phyloP scores from a whole-genome alignment of 2,888 invertebrate species.

The Agriotes lineatus region DNA sequence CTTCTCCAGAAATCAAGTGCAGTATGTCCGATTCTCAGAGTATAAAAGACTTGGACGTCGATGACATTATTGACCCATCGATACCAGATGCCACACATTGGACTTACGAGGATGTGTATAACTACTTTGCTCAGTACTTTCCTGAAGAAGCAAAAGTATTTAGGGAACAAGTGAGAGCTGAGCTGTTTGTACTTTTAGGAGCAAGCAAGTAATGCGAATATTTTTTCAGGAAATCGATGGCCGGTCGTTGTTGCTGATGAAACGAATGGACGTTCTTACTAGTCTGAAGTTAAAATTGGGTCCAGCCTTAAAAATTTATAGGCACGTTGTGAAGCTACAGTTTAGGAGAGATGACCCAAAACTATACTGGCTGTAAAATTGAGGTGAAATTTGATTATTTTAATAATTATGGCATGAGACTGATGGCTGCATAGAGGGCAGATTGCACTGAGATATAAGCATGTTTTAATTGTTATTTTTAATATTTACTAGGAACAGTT shows the following conservation, averaged over 20 bases:
- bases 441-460: too few species aligned
- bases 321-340: conserved; percentile 86
- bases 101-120: conserved; percentile 85
- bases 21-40: conserved; percentile 56
- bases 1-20: conserved; percentile 40
- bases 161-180: conserved; percentile 77
- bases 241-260: conserved; percentile 84
- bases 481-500: too few species aligned
- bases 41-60: conserved; percentile 56
- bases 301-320: conserved; percentile 87
- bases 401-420: too few species aligned
- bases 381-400: too few species aligned
- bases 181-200: conserved; percentile 20
- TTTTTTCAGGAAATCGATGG: conserved; percentile 89
- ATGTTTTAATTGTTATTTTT: too few species aligned
- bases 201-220: too few species aligned
- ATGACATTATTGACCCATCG: conserved; percentile 70
- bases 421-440: too few species aligned
- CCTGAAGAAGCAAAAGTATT: conserved; percentile 86
- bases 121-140: conserved; percentile 83
- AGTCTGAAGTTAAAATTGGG: conserved; percentile 87
- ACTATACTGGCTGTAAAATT: conserved; percentile 75
- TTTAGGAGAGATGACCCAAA: conserved; percentile 80
- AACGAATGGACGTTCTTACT: conserved; percentile 85
- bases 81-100: conserved; percentile 87